Base-by-base conservation (phyloP, 2,888 invertebrate species). In the Leucozona laternaria region DNA sequence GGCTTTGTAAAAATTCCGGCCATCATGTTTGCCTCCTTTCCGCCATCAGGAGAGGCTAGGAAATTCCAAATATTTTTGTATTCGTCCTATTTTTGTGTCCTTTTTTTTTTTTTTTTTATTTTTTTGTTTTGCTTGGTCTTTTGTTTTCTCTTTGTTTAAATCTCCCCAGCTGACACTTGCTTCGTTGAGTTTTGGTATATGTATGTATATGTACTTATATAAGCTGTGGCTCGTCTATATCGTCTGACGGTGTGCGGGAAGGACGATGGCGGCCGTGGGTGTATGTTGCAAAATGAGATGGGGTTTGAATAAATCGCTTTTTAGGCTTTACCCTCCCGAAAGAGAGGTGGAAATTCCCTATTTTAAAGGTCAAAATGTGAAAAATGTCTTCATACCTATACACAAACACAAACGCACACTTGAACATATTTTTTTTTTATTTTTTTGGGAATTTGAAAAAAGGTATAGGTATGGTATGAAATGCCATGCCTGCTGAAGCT, bases 321-420 rank as follows among this genome's bases (percentile, higher is more conserved):
- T 78, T 62, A 81, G 77, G 62, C 77, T 72, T 68, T 50, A 48
- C 13, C 48, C 31, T 0, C 13, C 48, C 31, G 0, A 22, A 37
- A 45, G 43, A 13, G 31, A 62, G 2, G 11, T 66, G 11, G 20
- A 81, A 85, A 85, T 81, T 85, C 85, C 57, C 50, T 73, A 77
- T 77, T 85, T 73, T 81, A 81, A 85, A 85, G 85, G 85, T 85
- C 85, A 85, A 81, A 85, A 85, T 85, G 85, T 85, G 72, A 81
- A 81, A 85, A 85, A 85, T 85, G 77, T 85, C 81, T 81, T 81
- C 73, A 81, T 85, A 81, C 77, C 81, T 73, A 53, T 68, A 28
- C 13, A n/a, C 13, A n/a, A 22, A 37, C n/a, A 53, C 22, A 68
- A 3, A 37, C 1, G 22, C 1, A 22, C 68, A 25, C n/a, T 50